Evolutionary conservation across 2,888 invertebrate species (phyloP), one percentile per base, ranked within the genome.

Genomic region (Drosophila pseudotalamancana): DNA sequence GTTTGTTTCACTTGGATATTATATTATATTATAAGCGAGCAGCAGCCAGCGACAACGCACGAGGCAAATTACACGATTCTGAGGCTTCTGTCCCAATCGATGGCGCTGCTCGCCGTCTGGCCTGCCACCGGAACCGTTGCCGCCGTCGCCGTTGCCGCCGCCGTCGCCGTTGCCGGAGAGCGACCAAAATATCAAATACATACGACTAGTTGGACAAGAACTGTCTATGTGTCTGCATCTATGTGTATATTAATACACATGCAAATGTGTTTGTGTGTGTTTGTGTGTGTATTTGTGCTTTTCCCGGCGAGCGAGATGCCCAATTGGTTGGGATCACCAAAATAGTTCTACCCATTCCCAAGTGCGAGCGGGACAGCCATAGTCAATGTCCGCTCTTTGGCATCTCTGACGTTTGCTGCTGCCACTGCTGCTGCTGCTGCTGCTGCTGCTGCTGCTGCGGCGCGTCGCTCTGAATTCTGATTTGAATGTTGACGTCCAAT

Each of bases 61-160:
- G 81, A 87, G 87, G 74, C 81, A 87, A 87, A 81, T 81, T 81
- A 81, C 81, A 81, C 81, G 87, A 87, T 87, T 85, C 77, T 87
- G 84, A 72, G 69, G 68, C 77, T 84, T 84, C 85, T 81, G 79
- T 72, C 55, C 65, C 86, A 75, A 66, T 75, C 76, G 79, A 66
- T 67, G 80, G 67, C 77, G 56, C 65, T 79, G 72, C 60, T 70
- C 64, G 81, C 73, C 57, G 80, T 83, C 80, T 72, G 87, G 72
- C 72, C 66, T 53, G 69, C 55, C 72, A 74, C 73, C 73, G 73
- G 77, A 74, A 74, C 73, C 72, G 49, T 37, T 45, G 59, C 9
- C 48, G 59, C 9, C 48, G 46, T 19, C 19, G 71, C 12, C 55
- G 37, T 43, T 25, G 50, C 4, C 42, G 50, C 34, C 11, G 56